Percentiles rank a stretch among this genome's conserved stretches.
Evolutionary conservation across 2,888 invertebrate species (phyloP).

Genomic region (Endomychus coccineus): DNA sequence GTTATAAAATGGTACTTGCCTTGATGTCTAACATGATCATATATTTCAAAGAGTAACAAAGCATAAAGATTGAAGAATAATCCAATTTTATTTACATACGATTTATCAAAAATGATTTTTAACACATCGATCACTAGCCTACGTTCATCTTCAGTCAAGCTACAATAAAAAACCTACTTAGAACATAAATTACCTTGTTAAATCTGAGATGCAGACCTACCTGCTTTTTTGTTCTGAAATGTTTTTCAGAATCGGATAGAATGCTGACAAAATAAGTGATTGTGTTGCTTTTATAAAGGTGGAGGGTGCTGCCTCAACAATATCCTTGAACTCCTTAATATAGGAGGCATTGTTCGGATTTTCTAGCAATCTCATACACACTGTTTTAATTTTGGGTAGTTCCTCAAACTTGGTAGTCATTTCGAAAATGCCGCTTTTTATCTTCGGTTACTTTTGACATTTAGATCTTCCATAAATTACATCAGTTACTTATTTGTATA

Average conservation of each 20-base stretch:
- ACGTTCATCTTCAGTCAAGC: conserved; percentile 45
- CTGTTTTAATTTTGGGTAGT: conserved; percentile 18
- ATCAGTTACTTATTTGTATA: not conserved
- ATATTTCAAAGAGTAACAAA: conserved; percentile 49
- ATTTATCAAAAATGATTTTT: conserved; percentile 45
- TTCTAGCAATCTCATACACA: conserved; percentile 24
- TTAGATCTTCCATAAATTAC: not conserved
- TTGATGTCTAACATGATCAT: conserved; percentile 47
- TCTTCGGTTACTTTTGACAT: conserved; percentile 8
- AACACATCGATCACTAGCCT: conserved; percentile 48
- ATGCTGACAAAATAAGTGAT: conserved; percentile 24
- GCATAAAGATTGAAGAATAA: conserved; percentile 52
- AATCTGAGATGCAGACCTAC: conserved; percentile 19
- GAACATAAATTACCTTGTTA: no score
- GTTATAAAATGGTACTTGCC: conserved; percentile 38
- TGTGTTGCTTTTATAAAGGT: conserved; percentile 24
- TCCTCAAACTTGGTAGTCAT: conserved; percentile 16
- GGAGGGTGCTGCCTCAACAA: conserved; percentile 18
- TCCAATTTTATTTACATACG: conserved; percentile 45
- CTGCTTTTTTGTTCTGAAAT: conserved; percentile 24
- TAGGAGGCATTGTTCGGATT: conserved; percentile 24
- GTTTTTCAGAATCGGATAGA: conserved; percentile 28
- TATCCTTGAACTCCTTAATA: conserved; percentile 21
- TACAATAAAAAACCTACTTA: conserved; percentile 1
- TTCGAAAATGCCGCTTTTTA: conserved; percentile 3